Percentiles rank a stretch among this genome's conserved stretches.
Conservation (phyloP, 2,888 invertebrate genomes). For the Lysandra coridon region DNA sequence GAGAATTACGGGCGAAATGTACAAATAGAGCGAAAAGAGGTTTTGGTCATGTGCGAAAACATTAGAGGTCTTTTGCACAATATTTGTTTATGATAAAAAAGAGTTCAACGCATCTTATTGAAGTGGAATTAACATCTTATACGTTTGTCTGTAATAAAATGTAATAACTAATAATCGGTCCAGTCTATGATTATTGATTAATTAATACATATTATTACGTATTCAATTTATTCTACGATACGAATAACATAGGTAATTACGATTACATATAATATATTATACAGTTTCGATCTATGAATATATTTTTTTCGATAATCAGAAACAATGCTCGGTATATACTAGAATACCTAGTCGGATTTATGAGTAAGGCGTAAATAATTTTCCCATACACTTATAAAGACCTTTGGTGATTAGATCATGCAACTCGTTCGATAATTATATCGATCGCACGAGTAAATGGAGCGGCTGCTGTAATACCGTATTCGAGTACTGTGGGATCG, state of each 20-base stretch:
- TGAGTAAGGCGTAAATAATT: constrained; percentile 20
- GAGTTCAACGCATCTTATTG: neutral
- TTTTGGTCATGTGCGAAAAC: constrained; percentile 20
- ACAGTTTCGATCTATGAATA: neutral
- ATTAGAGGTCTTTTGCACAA: neutral
- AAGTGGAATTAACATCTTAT: neutral
- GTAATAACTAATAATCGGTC: neutral
- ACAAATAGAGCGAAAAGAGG: constrained; percentile 10
- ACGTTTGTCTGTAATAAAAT: neutral
- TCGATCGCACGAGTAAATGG: constrained; percentile 56
- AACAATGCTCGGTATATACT: neutral
- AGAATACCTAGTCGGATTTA: neutral
- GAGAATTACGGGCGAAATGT: constrained; percentile 33
- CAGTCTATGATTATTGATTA: neutral
- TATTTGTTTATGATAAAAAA: neutral
- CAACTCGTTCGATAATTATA: constrained; percentile 47
- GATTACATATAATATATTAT: neutral
- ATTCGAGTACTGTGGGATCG: constrained; percentile 54
- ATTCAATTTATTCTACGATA: neutral
- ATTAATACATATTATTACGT: neutral
- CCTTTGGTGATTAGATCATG: constrained; percentile 35
- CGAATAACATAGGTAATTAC: neutral
- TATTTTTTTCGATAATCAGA: neutral
- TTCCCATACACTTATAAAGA: constrained; percentile 24
- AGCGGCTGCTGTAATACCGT: constrained; percentile 51